Evolutionary conservation across 1,140 invertebrate genomes (phyloP), one percentile per base, ranked within the genome.

Genomic region (Macrocentrus cingulum): DNA sequence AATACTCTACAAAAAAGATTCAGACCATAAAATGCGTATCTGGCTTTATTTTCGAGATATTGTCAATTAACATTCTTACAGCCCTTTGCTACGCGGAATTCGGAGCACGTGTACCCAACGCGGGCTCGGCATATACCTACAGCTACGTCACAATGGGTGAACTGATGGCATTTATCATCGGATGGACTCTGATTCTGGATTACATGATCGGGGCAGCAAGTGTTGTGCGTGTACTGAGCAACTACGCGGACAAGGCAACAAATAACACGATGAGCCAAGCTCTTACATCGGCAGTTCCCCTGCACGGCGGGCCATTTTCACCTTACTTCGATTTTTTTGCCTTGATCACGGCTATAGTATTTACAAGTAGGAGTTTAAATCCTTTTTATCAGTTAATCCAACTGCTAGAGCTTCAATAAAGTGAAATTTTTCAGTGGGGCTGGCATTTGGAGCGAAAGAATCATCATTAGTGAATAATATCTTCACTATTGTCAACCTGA

Each of bases 161-260:
- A 76, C 86, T 87, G 74, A 87, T 83, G 6, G 92, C 84, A 25
- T 95, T 84, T 80, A 84, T 84, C 58, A 91, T 86, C 68, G 92
- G 92, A 16, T 95, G 93, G 93, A 95, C 94, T 77, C 82, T 95
- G 1, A 90, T 95, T 58, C 75, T 95, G 41, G 93, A 95, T 75
- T 95, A 95, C 81, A 85, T 92, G 0, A 94, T 96, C 63, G 92
- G 92, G 87, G 66, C 67, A 15, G 89, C 90, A 2, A 88, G 88
- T 60, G 88, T 91, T 16, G 88, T 88, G 0, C 81, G 87, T 61
- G 90, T 87, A 0, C 84, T 89, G 66, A 89, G 88, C 70, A 84
- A 82, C 8, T 91, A 91, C 65, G 74, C 91, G 9, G 89, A 92
- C 66, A 79, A 83, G 1, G 68, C 92, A 4, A 77, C 85, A n/a